These are phyloP conservation scores for Cheilosia vulpina DNA, from an alignment of 2,888 invertebrate genomes.

Conservation along the genomic window DNA sequence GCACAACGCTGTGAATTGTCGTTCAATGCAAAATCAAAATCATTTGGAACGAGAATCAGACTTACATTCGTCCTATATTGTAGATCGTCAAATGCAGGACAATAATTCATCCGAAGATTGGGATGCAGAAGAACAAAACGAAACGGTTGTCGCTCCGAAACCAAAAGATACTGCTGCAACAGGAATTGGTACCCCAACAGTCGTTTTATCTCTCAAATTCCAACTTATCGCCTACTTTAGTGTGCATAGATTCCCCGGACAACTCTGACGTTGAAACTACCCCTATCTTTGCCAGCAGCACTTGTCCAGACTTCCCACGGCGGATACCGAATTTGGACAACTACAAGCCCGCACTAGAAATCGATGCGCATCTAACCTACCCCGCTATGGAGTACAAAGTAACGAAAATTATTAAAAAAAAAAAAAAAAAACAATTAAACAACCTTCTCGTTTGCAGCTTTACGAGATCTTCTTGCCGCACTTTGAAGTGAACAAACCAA, in stretches of 20 bases:
- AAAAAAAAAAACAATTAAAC: neutral
- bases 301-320: slow-evolving; percentile 21
- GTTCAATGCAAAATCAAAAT: slow-evolving; percentile 2
- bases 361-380: slow-evolving; percentile 64
- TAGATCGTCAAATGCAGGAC: slow-evolving; percentile 38
- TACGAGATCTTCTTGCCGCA: slow-evolving; percentile 49
- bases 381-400: slow-evolving; percentile 68
- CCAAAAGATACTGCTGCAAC: neutral
- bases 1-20: slow-evolving; percentile 21
- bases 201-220: neutral
- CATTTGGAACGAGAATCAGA: neutral
- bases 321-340: slow-evolving; percentile 61
- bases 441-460: slow-evolving; percentile 18
- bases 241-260: slow-evolving; percentile 36
- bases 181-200: slow-evolving; percentile 16
- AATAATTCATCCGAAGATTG: slow-evolving; percentile 55
- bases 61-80: neutral
- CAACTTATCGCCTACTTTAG: neutral
- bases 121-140: slow-evolving; percentile 45
- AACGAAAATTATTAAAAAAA: neutral
- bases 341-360: slow-evolving; percentile 63
- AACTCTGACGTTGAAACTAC: slow-evolving; percentile 41
- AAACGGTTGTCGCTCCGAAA: neutral
- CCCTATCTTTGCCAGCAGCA: slow-evolving; percentile 10
- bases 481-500: slow-evolving; percentile 52